These are phyloP conservation scores for Mixornis gularis DNA, from an alignment of 2,113 vertebrate genomes.

Conservation along the genomic window DNA sequence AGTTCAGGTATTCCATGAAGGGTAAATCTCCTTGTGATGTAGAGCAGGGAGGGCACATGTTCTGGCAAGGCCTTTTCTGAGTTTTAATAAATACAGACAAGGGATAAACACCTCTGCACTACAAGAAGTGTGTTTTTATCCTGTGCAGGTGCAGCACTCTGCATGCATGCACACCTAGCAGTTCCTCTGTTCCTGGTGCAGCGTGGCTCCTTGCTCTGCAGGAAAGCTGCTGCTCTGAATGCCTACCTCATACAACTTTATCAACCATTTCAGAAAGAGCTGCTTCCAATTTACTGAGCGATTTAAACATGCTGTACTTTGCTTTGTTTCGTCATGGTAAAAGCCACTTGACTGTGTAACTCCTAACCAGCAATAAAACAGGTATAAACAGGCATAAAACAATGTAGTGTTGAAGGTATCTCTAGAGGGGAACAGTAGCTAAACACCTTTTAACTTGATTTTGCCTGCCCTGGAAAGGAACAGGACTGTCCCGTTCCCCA, in stretches of 20 bases:
- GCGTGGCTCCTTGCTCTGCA: background rate
- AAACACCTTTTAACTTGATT: background rate
- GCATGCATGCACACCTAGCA: background rate
- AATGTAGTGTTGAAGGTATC: background rate
- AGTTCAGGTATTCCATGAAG: background rate
- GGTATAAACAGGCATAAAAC: background rate
- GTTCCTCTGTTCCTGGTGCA: background rate
- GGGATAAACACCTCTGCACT: background rate
- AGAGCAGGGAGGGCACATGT: background rate
- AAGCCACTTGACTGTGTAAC: background rate
- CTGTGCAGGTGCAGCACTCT: slow-evolving; percentile 2
- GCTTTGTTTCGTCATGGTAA: background rate
- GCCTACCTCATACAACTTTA: background rate
- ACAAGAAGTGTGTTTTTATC: background rate
- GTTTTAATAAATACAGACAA: background rate
- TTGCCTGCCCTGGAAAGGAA: background rate
- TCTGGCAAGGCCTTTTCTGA: background rate
- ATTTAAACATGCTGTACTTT: background rate
- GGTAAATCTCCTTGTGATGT: background rate
- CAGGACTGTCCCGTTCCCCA: accelerated
- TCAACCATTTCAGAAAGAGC: background rate
- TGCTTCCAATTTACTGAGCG: background rate
- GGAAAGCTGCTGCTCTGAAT: background rate
- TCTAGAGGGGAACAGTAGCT: background rate
- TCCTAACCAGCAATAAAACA: background rate